These are phyloP conservation scores for Oreochromis mossambicus DNA, from an alignment of 2,797 vertebrate genomes.

Conservation along the genomic window DNA sequence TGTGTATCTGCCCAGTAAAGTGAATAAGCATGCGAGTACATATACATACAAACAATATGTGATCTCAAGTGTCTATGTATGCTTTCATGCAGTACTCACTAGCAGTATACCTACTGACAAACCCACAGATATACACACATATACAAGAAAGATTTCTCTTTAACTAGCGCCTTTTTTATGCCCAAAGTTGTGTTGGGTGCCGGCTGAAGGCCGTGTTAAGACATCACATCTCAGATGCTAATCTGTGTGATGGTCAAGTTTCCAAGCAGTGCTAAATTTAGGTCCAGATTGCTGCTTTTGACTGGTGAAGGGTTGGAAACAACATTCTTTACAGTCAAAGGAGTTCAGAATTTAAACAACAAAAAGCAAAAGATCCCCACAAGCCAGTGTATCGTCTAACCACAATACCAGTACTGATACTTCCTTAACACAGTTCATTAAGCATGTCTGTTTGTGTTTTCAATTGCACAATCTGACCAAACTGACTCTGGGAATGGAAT, in stretches of 20 bases:
- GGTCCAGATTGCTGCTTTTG: background rate
- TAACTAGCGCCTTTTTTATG: conserved; percentile 27
- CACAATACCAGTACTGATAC: background rate
- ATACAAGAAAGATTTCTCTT: background rate
- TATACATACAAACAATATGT: background rate
- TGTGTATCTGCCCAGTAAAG: background rate
- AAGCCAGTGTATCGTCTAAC: background rate
- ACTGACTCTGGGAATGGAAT: conserved; percentile 23
- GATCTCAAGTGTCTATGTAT: background rate
- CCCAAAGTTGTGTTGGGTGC: background rate
- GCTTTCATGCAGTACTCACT: background rate
- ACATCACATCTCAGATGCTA: conserved; percentile 45
- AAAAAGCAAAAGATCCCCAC: background rate
- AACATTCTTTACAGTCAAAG: background rate
- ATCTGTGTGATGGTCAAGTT: conserved; percentile 55
- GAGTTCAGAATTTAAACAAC: accelerated
- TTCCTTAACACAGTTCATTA: background rate
- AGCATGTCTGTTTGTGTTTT: background rate
- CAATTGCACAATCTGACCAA: background rate
- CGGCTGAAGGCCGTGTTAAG: conserved; percentile 21
- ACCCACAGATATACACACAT: background rate
- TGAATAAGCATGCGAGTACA: background rate
- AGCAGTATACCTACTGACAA: background rate
- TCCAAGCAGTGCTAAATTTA: conserved; percentile 41
- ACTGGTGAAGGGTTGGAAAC: conserved; percentile 13